A percentile compares a stretch with the other conserved stretches of the same genome.
These are phyloP conservation scores for Ceratina calcarata DNA, from an alignment of 1,140 invertebrate genomes.

Conservation along the genomic window DNA sequence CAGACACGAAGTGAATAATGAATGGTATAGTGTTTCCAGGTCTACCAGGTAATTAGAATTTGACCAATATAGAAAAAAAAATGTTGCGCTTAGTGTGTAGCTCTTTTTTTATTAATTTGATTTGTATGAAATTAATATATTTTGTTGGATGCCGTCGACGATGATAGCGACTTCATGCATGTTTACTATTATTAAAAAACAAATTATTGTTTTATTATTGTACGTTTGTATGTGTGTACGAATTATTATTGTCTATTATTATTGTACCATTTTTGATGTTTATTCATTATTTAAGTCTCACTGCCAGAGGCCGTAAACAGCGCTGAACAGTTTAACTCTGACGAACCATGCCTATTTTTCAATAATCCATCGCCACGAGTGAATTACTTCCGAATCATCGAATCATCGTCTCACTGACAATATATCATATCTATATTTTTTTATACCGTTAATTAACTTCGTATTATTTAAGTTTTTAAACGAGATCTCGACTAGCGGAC, in stretches of 20 bases:
- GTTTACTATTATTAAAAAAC: conserved; percentile 71
- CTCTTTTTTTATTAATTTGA: conserved; percentile 28
- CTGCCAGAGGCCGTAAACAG: neutral
- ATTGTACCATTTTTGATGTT: neutral
- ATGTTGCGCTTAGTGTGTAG: too few species aligned
- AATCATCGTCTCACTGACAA: conserved; percentile 11
- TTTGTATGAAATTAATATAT: conserved; percentile 78
- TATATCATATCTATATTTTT: neutral
- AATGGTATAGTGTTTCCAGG: too few species aligned
- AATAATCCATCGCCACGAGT: neutral
- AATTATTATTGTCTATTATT: conserved; percentile 56
- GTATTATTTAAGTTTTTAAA: too few species aligned
- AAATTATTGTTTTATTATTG: conserved; percentile 55
- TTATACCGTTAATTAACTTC: neutral
- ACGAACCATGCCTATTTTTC: too few species aligned
- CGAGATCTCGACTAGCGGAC: too few species aligned
- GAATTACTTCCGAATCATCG: conserved; percentile 41
- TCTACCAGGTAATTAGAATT: too few species aligned
- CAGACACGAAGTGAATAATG: too few species aligned
- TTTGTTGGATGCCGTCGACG: conserved; percentile 76
- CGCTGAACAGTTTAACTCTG: too few species aligned
- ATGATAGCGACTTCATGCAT: conserved; percentile 70
- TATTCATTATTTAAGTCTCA: conserved; percentile 31
- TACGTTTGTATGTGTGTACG: conserved; percentile 42
- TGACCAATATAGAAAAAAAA: too few species aligned